Percentiles rank a stretch among this genome's conserved stretches.
Conservation (phyloP, 2,797 vertebrate genomes). For the Danio choprae region DNA sequence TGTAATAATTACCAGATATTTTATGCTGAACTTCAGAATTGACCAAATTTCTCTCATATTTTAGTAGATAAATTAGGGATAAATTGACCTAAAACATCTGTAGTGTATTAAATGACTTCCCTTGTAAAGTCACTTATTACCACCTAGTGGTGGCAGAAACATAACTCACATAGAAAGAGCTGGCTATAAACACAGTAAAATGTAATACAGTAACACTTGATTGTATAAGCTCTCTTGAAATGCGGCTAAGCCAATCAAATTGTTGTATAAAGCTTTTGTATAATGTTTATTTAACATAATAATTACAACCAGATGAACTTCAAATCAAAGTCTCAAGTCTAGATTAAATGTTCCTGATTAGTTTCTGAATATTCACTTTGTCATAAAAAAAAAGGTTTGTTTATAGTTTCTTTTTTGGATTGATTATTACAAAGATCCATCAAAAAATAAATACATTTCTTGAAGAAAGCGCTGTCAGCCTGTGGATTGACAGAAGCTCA, state of each 20-base stretch:
- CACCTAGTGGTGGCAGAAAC: background rate
- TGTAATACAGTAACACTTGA: background rate
- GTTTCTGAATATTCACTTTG: background rate
- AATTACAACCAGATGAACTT: slow-evolving; percentile 28
- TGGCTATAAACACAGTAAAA: background rate
- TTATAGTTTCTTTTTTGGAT: background rate
- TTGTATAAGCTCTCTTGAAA: background rate
- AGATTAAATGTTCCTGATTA: background rate
- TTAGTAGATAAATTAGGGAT: too few relatives aligned
- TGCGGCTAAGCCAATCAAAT: background rate
- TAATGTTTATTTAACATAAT: background rate
- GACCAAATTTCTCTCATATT: too few relatives aligned
- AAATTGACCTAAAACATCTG: too few relatives aligned
- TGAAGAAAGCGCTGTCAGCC: background rate
- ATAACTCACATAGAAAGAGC: background rate
- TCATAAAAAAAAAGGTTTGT: background rate
- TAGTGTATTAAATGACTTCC: too few relatives aligned
- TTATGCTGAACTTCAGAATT: too few relatives aligned
- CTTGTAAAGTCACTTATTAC: background rate
- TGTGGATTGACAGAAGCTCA: slow-evolving; percentile 27
- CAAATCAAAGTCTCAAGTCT: background rate
- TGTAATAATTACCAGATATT: too few relatives aligned
- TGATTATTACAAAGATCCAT: background rate
- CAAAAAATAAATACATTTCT: background rate
- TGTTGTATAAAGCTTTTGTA: background rate